phyloP scores from a whole-genome alignment of 2,888 invertebrate genomes.

The Troilus luridus region DNA sequence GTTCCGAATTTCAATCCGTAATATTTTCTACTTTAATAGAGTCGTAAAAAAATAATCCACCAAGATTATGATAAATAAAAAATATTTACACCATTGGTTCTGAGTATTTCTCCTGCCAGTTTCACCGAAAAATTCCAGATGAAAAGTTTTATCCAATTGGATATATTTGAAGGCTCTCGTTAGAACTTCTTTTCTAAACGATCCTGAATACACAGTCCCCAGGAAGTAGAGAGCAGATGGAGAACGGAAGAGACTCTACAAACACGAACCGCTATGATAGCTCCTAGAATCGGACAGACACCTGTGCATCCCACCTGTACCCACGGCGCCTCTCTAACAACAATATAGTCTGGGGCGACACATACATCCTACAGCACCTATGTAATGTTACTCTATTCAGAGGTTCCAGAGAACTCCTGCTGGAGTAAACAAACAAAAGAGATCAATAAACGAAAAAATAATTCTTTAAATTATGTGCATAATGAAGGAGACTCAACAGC shows the following conservation, averaged over 20 bases:
- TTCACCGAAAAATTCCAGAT: background rate
- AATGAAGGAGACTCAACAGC: background rate
- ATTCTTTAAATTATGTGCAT: background rate
- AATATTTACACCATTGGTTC: too few species aligned
- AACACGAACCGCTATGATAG: background rate
- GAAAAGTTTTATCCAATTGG: background rate
- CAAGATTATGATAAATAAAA: too few species aligned
- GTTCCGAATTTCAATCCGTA: too few species aligned
- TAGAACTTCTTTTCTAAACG: background rate
- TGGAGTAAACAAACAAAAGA: background rate
- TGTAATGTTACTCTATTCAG: constrained; percentile 12
- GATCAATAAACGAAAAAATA: background rate
- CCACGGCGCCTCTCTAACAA: background rate
- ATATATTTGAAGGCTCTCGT: background rate
- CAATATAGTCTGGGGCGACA: constrained; percentile 13
- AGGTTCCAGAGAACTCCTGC: background rate
- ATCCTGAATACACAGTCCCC: background rate
- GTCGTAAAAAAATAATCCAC: too few species aligned
- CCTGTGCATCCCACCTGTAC: constrained; percentile 7
- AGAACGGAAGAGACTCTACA: background rate
- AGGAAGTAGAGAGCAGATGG: background rate
- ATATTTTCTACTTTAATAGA: too few species aligned
- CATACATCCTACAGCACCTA: background rate
- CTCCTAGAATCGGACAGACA: background rate
- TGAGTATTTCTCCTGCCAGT: background rate